Evolutionary conservation across 1,140 invertebrate genomes (phyloP).

Genomic region (Drosophila ironensis): DNA sequence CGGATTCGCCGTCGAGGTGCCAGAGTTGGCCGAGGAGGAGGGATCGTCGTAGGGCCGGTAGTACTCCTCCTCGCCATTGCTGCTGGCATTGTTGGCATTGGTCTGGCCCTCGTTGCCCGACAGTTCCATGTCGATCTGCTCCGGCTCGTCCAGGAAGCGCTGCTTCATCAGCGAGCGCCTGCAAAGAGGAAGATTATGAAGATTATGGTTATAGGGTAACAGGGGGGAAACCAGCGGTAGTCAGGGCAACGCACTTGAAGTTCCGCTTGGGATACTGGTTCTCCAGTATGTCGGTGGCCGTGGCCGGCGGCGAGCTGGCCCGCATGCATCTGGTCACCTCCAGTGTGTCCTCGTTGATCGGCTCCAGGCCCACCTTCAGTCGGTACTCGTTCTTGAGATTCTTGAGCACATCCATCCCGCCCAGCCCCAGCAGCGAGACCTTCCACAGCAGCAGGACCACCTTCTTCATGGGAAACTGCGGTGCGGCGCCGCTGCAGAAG

Average conservation of each 20-base stretch:
- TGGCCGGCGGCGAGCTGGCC: conserved; percentile 96
- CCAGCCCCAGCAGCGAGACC: conserved; percentile 93
- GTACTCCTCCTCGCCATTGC: conserved; percentile 83
- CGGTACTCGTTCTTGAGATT: conserved; percentile 89
- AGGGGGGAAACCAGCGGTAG: too few relatives aligned
- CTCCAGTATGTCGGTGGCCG: conserved; percentile 95
- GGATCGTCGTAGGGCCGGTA: conserved; percentile 83
- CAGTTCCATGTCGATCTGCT: conserved; percentile 87
- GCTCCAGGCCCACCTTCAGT: conserved; percentile 87
- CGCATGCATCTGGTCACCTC: conserved; percentile 96
- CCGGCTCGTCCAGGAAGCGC: conserved; percentile 94
- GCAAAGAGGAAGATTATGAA: not conserved
- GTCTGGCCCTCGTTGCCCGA: conserved; percentile 63
- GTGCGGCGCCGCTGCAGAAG: conserved; percentile 96
- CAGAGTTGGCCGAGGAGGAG: conserved; percentile 61
- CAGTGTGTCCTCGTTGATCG: conserved; percentile 94
- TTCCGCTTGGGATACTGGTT: conserved; percentile 91
- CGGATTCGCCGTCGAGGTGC: conserved; percentile 68
- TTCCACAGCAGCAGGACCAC: conserved; percentile 98
- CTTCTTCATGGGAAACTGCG: conserved; percentile 99
- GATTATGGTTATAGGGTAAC: not conserved
- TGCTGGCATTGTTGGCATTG: conserved; percentile 64
- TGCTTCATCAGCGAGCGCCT: conserved; percentile 87
- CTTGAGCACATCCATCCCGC: conserved; percentile 92
- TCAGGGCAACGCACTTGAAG: conserved; percentile 82